Conservation (phyloP, 1,140 invertebrate species). For the Vollenhovia emeryi region DNA sequence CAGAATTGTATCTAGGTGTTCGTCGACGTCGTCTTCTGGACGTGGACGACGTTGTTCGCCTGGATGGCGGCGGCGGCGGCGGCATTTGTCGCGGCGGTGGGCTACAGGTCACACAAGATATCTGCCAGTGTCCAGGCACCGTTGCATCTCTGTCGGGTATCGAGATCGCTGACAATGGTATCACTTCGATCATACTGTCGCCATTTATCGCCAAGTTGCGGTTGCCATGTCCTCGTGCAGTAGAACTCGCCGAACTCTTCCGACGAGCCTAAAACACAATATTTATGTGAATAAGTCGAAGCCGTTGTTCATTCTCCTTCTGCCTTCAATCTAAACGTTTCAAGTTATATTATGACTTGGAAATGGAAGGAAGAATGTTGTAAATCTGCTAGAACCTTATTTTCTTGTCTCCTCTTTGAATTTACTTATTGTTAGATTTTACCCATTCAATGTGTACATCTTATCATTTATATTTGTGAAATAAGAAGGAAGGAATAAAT, state of each 20-base stretch:
- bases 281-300: not conserved
- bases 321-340: not conserved
- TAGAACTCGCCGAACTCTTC: slow-evolving; percentile 62
- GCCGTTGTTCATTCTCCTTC: not conserved
- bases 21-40: slow-evolving; percentile 85
- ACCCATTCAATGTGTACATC: not conserved
- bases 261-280: slow-evolving; percentile 61
- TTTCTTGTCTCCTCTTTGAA: not conserved
- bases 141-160: slow-evolving; percentile 67
- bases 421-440: not conserved
- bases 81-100: slow-evolving; percentile 57
- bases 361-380: no score
- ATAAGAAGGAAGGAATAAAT: not conserved
- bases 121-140: slow-evolving; percentile 70
- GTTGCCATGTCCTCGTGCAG: slow-evolving; percentile 63
- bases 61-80: slow-evolving; percentile 73
- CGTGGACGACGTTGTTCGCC: slow-evolving; percentile 80
- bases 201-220: slow-evolving; percentile 68
- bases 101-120: slow-evolving; percentile 78
- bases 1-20: slow-evolving; percentile 90
- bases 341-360: not conserved
- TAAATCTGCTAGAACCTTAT: not conserved
- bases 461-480: not conserved
- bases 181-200: slow-evolving; percentile 83
- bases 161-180: slow-evolving; percentile 84